phyloP scores from a whole-genome alignment of 1,140 invertebrate species.

The Berghia stephanieae region DNA sequence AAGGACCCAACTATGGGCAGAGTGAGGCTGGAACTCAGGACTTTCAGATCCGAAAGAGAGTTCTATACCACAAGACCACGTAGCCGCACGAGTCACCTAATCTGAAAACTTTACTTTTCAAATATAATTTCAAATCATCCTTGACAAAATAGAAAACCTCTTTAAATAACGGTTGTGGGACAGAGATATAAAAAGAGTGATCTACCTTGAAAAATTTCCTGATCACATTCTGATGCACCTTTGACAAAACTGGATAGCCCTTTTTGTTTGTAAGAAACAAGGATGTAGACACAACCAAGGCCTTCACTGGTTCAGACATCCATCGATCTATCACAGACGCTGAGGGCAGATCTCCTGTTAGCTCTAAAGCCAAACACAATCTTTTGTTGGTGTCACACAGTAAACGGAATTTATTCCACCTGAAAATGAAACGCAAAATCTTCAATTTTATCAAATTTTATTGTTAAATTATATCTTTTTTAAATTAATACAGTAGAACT shows the following conservation, averaged over 20 bases:
- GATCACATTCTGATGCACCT: constrained; percentile 82
- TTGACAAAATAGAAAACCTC: no score
- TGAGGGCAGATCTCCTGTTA: constrained; percentile 76
- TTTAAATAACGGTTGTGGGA: no score
- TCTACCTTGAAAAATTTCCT: constrained; percentile 63
- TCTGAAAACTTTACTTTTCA: no score
- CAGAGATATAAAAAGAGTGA: no score
- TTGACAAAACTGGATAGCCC: constrained; percentile 89
- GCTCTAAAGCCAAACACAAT: constrained; percentile 77
- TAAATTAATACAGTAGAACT: no score
- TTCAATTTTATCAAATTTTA: not conserved
- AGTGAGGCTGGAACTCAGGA: no score
- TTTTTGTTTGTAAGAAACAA: constrained; percentile 79
- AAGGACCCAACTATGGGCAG: no score
- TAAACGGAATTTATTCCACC: constrained; percentile 87
- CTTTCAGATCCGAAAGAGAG: no score
- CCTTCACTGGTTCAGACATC: constrained; percentile 91
- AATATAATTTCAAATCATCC: no score
- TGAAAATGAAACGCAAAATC: constrained; percentile 44
- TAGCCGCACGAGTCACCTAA: no score
- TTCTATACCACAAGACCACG: no score
- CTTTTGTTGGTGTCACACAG: constrained; percentile 80
- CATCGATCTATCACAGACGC: constrained; percentile 80
- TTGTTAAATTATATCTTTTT: not conserved
- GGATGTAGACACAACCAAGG: constrained; percentile 83